Evolutionary conservation across 2,888 invertebrate species (phyloP), one percentile per base, ranked within the genome.

Genomic region (Oligia latruncula): DNA sequence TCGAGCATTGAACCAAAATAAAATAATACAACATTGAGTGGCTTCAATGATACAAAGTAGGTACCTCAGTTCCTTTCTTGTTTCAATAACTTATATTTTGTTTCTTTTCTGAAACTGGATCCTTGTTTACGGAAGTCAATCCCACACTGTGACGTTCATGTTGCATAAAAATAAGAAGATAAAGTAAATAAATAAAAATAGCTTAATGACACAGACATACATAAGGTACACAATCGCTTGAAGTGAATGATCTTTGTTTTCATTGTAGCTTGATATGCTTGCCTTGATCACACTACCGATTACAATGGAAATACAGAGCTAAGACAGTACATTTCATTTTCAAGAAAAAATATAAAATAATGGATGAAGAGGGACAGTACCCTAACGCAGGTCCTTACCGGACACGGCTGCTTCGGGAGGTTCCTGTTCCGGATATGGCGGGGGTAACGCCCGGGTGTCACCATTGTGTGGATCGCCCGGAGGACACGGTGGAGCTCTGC

Each of bases 61-160:
- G n/a, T 8, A 49, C 9, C 35, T n/a, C 4, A 9, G 17, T 58
- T 49, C 23, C 78, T 70, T 72, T 78, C 72, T 65, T 55, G 68
- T 70, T 83, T 77, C 58, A 74, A 74, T 60, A 74, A 82, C 17
- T 71, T 66, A 60, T 17, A 35, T 29, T 77, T 74, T 78, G 17
- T 71, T 73, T 73, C 29, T 77, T 78, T 49, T 49, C 0, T 60
- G 11, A 84, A 86, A 84, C 82, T 80, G 73, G 83, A 77, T 76
- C 40, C n/a, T 73, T 86, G 88, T 87, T 86, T 86, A 87, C 87
- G 87, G 87, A 87, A 86, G 74, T 76, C 40, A 46, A 23, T 52
- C 58, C 55, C 62, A 15, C n/a, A n/a, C 62, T 40, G 72, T 83
- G 72, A 79, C 80, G 75, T 80, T 66, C 0, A 43, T 62, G 46